Conservation (phyloP, 2,888 invertebrate species). For the Bellardia pandia region DNA sequence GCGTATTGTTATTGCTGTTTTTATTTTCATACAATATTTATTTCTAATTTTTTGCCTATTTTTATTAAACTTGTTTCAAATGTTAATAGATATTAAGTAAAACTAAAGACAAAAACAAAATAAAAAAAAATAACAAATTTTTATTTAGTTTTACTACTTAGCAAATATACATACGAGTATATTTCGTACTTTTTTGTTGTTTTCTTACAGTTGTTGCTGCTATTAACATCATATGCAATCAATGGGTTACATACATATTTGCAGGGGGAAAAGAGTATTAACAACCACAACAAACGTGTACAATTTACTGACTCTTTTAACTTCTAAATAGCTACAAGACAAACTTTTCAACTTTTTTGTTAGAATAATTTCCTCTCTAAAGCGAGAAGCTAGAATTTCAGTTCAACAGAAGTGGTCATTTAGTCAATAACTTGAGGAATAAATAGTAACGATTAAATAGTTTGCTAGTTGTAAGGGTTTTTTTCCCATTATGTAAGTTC, state of each 20-base stretch:
- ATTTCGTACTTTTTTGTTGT: neutral
- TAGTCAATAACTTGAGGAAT: neutral
- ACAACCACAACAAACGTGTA: neutral
- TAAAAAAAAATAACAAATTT: conserved; percentile 11
- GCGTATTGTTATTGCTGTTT: conserved; percentile 3
- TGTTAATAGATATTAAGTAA: conserved; percentile 65
- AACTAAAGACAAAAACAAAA: conserved; percentile 9
- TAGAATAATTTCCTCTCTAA: conserved; percentile 44
- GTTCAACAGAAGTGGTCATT: conserved; percentile 20
- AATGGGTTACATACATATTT: neutral
- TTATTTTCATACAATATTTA: conserved; percentile 41
- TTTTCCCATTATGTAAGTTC: neutral
- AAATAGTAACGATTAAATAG: neutral
- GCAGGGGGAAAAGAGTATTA: neutral
- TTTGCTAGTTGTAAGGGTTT: neutral
- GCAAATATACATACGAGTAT: neutral
- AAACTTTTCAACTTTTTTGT: conserved; percentile 27
- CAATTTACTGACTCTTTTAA: conserved; percentile 28
- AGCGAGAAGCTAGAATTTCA: neutral
- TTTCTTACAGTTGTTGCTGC: conserved; percentile 4
- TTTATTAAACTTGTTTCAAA: conserved; percentile 72
- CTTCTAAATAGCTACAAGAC: conserved; percentile 3
- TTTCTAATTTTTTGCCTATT: conserved; percentile 32
- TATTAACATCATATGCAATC: conserved; percentile 19
- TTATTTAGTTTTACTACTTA: conserved; percentile 23